Percentiles rank a stretch among this genome's conserved stretches.
phyloP scores from a whole-genome alignment of 2,888 invertebrate species.

The Pogonocherus hispidulus region DNA sequence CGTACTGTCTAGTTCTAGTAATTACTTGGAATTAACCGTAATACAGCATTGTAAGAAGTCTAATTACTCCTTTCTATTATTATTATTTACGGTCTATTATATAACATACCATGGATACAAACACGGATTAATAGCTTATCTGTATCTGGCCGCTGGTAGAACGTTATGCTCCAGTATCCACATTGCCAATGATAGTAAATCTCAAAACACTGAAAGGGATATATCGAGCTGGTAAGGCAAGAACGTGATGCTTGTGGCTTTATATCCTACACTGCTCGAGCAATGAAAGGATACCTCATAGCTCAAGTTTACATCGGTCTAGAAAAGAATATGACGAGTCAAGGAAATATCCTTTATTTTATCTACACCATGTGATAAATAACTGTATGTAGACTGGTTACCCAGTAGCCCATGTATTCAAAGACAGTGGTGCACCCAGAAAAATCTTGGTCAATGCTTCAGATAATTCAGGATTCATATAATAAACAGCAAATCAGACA shows the following conservation, averaged over 20 bases:
- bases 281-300: too few relatives aligned
- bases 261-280: not conserved
- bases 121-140: slow-evolving; percentile 9
- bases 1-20: not conserved
- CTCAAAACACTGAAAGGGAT: not conserved
- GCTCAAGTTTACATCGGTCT: too few relatives aligned
- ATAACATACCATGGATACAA: not conserved
- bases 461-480: too few relatives aligned
- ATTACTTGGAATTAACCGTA: slow-evolving; percentile 8
- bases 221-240: not conserved
- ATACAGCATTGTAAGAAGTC: not conserved
- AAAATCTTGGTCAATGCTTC: too few relatives aligned
- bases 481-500: too few relatives aligned
- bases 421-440: too few relatives aligned
- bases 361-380: too few relatives aligned
- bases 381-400: too few relatives aligned
- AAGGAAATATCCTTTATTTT: too few relatives aligned
- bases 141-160: not conserved
- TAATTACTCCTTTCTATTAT: slow-evolving; percentile 18
- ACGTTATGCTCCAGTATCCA: slow-evolving; percentile 11
- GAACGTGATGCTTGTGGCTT: not conserved
- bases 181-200: slow-evolving; percentile 15
- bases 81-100: slow-evolving; percentile 18
- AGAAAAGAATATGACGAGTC: too few relatives aligned
- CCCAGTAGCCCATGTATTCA: too few relatives aligned